A percentile compares a stretch with the other conserved stretches of the same genome.
These are phyloP conservation scores for Chamaea fasciata DNA, from an alignment of 2,113 vertebrate species.

Conservation along the genomic window DNA sequence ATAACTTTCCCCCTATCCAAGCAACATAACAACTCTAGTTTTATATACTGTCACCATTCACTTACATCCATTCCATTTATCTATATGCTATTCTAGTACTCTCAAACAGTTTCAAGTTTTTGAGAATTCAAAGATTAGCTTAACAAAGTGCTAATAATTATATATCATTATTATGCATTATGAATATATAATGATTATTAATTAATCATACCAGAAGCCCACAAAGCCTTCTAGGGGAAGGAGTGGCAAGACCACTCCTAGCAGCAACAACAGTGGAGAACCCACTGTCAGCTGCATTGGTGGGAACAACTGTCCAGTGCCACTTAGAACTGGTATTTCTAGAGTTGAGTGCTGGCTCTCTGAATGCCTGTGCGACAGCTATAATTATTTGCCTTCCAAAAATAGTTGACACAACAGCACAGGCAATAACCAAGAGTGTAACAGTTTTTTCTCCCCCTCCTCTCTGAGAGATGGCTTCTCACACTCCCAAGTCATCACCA, in stretches of 20 bases:
- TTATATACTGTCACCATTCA: not conserved
- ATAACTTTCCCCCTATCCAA: not conserved
- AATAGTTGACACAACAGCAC: not conserved
- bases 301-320: not conserved
- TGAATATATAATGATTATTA: not conserved
- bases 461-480: not conserved
- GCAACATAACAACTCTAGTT: not conserved
- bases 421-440: not conserved
- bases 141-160: not conserved
- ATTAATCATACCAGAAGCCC: not conserved
- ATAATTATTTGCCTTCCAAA: not conserved
- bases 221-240: not conserved
- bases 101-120: not conserved
- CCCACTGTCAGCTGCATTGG: not conserved
- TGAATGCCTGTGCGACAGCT: not conserved
- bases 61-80: not conserved
- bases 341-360: not conserved
- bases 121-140: not conserved
- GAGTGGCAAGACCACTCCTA: not conserved
- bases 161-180: not conserved
- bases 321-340: not conserved
- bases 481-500: not conserved
- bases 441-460: accelerated
- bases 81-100: not conserved
- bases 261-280: not conserved